A percentile compares a stretch with the other conserved stretches of the same genome.
phyloP scores from a whole-genome alignment of 1,140 invertebrate species.

The Caenorhabditis latens region DNA sequence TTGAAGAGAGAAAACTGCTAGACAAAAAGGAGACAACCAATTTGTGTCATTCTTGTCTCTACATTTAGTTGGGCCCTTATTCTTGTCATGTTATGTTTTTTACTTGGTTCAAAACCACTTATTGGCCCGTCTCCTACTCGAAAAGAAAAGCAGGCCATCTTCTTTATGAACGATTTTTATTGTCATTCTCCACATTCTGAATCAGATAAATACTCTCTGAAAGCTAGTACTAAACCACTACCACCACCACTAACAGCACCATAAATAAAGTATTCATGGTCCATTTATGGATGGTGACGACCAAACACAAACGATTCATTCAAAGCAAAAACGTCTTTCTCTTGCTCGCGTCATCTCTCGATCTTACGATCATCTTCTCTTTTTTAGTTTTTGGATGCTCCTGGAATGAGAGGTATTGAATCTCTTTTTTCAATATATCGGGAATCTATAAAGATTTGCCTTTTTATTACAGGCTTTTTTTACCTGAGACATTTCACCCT shows the following conservation, averaged over 20 bases:
- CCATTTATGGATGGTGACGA: constrained; percentile 42
- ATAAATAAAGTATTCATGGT: constrained; percentile 53
- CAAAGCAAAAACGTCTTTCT: neutral
- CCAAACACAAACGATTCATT: constrained; percentile 28
- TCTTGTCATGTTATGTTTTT: constrained; percentile 17
- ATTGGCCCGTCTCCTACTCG: neutral
- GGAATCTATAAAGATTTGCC: no score
- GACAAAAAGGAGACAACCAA: constrained; percentile 49
- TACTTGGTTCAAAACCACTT: neutral
- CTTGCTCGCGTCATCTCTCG: neutral
- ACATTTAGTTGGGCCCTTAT: neutral
- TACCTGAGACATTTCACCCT: no score
- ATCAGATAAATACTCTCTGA: neutral
- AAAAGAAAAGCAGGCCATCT: neutral
- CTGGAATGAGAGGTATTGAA: no score
- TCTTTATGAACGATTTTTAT: neutral
- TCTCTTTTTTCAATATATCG: no score
- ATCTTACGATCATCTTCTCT: neutral
- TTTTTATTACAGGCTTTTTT: no score
- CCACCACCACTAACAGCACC: neutral
- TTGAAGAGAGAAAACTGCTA: constrained; percentile 33
- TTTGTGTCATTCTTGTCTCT: constrained; percentile 7
- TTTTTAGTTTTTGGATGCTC: neutral
- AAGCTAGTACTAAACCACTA: neutral
- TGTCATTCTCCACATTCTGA: neutral